phyloP scores from a whole-genome alignment of 2,888 invertebrate genomes.

The Drosophila vallismaia region DNA sequence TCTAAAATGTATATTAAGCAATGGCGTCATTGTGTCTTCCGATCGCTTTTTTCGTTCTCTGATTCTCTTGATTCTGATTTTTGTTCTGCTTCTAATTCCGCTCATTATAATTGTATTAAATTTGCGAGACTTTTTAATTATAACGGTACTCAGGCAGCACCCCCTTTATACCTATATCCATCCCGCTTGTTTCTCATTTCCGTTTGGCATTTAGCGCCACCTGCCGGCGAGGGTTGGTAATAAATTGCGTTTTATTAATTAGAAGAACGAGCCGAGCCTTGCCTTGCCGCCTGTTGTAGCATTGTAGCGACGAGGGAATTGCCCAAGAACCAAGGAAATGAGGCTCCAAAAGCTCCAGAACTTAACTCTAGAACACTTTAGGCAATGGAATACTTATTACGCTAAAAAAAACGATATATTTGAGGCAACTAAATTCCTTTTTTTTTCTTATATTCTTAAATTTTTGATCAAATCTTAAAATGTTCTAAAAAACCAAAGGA shows the following conservation, averaged over 20 bases:
- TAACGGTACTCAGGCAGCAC: constrained; percentile 21
- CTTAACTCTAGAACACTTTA: constrained; percentile 2
- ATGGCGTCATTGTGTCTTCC: constrained; percentile 27
- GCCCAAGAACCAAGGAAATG: constrained; percentile 4
- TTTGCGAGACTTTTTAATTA: constrained; percentile 69
- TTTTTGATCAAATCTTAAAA: neutral
- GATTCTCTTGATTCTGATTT: too few species aligned
- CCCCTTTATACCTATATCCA: neutral
- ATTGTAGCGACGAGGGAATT: neutral
- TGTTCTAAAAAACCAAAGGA: neutral
- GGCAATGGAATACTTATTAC: neutral
- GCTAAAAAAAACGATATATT: neutral
- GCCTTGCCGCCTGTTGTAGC: too few species aligned
- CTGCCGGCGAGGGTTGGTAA: constrained; percentile 64
- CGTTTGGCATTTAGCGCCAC: constrained; percentile 31
- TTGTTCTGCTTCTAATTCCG: constrained; percentile 55
- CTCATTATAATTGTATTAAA: constrained; percentile 76
- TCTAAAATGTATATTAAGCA: constrained; percentile 46
- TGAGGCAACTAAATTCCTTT: neutral
- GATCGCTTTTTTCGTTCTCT: neutral
- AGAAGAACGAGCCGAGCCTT: constrained; percentile 38
- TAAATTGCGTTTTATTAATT: constrained; percentile 76
- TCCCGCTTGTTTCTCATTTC: constrained; percentile 41
- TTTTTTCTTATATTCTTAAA: neutral
- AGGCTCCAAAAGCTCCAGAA: constrained; percentile 12